These are phyloP conservation scores for Sigmodon hispidus DNA, from an alignment of 2,113 vertebrate genomes.

Conservation along the genomic window DNA sequence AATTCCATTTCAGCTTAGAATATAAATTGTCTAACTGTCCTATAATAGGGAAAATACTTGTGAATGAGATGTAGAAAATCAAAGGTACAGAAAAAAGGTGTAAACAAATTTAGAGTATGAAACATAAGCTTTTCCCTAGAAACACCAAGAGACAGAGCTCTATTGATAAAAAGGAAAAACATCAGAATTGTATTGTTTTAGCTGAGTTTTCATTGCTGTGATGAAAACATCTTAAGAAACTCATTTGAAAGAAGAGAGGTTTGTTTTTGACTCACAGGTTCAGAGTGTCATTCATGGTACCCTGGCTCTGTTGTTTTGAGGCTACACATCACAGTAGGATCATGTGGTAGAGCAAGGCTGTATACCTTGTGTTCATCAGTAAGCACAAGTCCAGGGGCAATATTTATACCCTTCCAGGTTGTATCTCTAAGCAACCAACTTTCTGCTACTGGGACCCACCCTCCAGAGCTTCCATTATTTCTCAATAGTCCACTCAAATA, in stretches of 20 bases:
- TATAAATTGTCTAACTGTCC: background rate
- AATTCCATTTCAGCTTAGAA: conserved; percentile 9
- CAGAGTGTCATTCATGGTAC: background rate
- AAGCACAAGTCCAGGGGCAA: background rate
- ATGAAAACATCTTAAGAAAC: background rate
- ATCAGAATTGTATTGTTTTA: background rate
- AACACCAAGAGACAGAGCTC: background rate
- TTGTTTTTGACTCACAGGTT: background rate
- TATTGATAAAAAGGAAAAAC: conserved; percentile 6
- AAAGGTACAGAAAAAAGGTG: background rate
- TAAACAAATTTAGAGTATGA: background rate
- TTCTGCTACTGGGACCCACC: background rate
- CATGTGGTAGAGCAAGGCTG: background rate
- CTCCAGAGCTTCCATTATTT: background rate
- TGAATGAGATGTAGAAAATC: background rate
- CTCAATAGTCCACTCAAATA: background rate
- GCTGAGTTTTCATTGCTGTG: background rate
- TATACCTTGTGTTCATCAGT: background rate
- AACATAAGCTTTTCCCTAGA: background rate
- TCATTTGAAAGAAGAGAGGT: background rate
- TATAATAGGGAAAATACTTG: background rate
- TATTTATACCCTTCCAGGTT: background rate
- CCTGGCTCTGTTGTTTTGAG: background rate
- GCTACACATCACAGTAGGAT: background rate
- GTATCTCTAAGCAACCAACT: background rate